Conservation (phyloP, 92 coral and sea anemone species). For the Desmophyllum pertusum region DNA sequence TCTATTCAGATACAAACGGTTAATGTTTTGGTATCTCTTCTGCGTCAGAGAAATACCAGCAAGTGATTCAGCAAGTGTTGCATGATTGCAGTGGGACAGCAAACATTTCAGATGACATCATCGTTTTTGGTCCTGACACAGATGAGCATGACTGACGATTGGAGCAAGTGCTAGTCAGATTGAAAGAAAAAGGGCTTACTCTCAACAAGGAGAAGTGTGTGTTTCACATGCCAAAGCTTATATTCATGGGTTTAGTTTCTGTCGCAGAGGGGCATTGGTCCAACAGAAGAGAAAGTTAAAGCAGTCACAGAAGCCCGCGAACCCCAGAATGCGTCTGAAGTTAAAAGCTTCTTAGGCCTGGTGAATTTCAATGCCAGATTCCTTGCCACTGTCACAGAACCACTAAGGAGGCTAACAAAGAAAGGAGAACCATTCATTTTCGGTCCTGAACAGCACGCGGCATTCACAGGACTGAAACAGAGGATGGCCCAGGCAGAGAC, state of each 20-base stretch:
- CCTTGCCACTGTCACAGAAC: constrained; percentile 54
- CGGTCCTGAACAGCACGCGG: constrained; percentile 34
- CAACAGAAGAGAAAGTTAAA: constrained; percentile 62
- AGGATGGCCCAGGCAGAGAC: constrained; percentile 36
- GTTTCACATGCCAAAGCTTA: constrained; percentile 53
- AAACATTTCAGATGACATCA: constrained; percentile 63
- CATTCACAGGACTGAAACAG: constrained; percentile 45
- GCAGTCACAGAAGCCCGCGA: constrained; percentile 48
- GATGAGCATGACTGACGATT: constrained; percentile 45
- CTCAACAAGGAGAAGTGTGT: constrained; percentile 56
- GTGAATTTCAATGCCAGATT: constrained; percentile 53
- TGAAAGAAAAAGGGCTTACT: constrained; percentile 49
- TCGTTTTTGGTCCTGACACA: constrained; percentile 37
- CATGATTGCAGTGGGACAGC: constrained; percentile 25
- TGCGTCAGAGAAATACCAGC: constrained; percentile 15
- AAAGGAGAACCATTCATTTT: constrained; percentile 29
- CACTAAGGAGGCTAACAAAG: constrained; percentile 39
- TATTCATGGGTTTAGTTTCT: constrained; percentile 47
- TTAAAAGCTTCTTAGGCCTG: constrained; percentile 54
- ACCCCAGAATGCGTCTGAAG: constrained; percentile 50
- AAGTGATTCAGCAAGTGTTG: constrained; percentile 37
- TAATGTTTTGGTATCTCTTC: constrained; percentile 52
- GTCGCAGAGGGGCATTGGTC: constrained; percentile 55
- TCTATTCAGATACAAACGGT: constrained; percentile 27
- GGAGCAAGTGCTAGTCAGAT: constrained; percentile 26